phyloP scores from a whole-genome alignment of 2,113 vertebrate species.

The Canis aureus region DNA sequence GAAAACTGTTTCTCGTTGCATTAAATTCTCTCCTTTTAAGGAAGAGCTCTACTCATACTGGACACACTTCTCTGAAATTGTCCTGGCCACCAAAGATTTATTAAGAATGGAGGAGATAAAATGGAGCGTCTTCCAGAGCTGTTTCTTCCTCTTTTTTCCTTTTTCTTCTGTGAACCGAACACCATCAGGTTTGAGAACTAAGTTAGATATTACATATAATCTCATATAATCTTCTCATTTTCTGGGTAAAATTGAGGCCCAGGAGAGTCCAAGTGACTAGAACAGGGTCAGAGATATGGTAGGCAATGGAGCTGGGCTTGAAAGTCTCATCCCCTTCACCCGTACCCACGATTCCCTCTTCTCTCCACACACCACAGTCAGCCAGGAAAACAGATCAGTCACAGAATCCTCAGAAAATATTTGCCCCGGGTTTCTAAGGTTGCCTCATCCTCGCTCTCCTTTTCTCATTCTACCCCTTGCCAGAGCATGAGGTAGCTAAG shows the following conservation, averaged over 20 bases:
- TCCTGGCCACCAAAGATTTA: constrained; percentile 66
- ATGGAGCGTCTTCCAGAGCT: background rate
- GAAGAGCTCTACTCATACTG: constrained; percentile 46
- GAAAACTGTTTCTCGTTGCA: constrained; percentile 78
- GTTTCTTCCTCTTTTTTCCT: background rate
- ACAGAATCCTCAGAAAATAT: constrained; percentile 70
- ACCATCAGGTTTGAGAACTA: background rate
- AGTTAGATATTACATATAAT: background rate
- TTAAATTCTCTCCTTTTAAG: constrained; percentile 68
- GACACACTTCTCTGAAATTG: constrained; percentile 72
- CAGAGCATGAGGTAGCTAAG: constrained; percentile 74
- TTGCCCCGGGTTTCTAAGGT: constrained; percentile 63
- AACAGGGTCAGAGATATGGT: constrained; percentile 10
- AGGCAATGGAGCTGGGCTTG: background rate
- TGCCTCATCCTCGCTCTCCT: constrained; percentile 62
- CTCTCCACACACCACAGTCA: background rate
- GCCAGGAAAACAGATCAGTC: constrained; percentile 29
- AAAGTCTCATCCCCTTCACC: background rate
- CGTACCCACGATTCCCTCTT: background rate
- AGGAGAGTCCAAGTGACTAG: background rate
- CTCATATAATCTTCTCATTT: background rate
- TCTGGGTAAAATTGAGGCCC: background rate
- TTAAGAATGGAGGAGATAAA: constrained; percentile 57
- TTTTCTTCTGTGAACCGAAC: background rate
- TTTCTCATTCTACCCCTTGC: constrained; percentile 58